These are phyloP conservation scores for Drosophila aldrichi DNA, from an alignment of 2,888 invertebrate species.

Conservation along the genomic window DNA sequence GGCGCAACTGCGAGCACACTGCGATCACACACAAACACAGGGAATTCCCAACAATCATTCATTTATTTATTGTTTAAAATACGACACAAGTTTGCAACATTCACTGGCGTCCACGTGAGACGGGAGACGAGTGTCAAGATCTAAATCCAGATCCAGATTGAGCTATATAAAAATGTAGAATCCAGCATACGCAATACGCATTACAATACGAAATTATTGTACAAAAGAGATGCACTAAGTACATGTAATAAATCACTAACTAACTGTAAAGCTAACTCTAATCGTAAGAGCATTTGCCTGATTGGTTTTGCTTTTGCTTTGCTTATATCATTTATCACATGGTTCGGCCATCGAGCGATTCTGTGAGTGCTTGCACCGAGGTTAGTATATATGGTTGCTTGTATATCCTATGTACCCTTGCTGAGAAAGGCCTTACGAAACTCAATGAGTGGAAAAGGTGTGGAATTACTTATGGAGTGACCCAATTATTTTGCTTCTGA, in stretches of 20 bases:
- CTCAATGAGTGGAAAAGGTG: not conserved
- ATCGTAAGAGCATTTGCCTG: conserved; percentile 13
- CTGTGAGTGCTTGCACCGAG: conserved; percentile 72
- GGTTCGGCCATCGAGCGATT: conserved; percentile 31
- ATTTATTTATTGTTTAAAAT: conserved; percentile 42
- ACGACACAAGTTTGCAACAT: conserved; percentile 34
- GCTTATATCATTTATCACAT: conserved; percentile 39
- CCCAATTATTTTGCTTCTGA: too few species aligned
- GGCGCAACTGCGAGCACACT: conserved; percentile 58
- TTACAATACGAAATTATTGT: conserved; percentile 45
- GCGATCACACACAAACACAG: not conserved
- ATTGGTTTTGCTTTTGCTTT: not conserved
- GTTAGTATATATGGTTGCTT: conserved; percentile 52
- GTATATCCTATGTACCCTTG: conserved; percentile 35
- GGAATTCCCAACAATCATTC: conserved; percentile 19
- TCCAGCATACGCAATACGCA: conserved; percentile 26
- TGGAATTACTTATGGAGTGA: not conserved
- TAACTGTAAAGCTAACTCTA: conserved; percentile 53
- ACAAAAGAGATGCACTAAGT: conserved; percentile 52
- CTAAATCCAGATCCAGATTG: conserved; percentile 13
- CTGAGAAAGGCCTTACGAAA: not conserved
- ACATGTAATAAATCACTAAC: conserved; percentile 61
- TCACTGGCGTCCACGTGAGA: conserved; percentile 20
- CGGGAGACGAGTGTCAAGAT: conserved; percentile 9
- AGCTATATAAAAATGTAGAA: conserved; percentile 12